A percentile compares a stretch with the other conserved stretches of the same genome.
These are phyloP conservation scores for Trichonephila clavipes DNA, from an alignment of 1,140 invertebrate species.

Conservation along the genomic window DNA sequence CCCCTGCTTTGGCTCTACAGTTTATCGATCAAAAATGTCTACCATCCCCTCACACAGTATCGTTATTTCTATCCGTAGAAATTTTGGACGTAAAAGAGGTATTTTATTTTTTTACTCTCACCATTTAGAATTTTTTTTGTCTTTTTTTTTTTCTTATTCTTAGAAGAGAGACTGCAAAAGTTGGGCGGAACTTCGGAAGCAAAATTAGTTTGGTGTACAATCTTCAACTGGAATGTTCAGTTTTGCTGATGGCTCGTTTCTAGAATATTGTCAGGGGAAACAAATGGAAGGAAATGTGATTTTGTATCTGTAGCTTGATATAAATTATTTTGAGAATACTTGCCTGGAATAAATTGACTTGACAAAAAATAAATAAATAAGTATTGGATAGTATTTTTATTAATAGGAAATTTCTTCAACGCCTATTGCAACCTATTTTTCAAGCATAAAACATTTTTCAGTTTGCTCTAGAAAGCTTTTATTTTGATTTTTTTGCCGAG, in stretches of 20 bases:
- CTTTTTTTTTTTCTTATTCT: not conserved
- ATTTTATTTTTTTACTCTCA: not conserved
- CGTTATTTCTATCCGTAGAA: constrained; percentile 8
- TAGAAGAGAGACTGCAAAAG: not conserved
- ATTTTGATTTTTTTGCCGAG: too few relatives aligned
- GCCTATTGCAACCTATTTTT: too few relatives aligned
- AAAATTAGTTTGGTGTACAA: not conserved
- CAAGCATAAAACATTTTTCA: too few relatives aligned
- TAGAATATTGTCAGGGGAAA: not conserved
- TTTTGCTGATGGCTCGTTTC: not conserved
- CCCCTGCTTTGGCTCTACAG: constrained; percentile 28
- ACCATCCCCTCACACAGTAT: not conserved
- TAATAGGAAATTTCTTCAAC: too few relatives aligned
- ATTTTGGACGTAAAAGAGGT: constrained; percentile 26
- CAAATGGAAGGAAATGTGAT: not conserved
- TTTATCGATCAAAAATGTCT: constrained; percentile 38
- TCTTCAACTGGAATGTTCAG: not conserved
- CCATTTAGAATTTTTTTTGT: not conserved
- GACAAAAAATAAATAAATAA: too few relatives aligned
- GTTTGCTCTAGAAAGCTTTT: too few relatives aligned
- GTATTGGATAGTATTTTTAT: too few relatives aligned
- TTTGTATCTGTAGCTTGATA: not conserved
- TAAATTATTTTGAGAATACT: not conserved
- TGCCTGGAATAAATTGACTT: too few relatives aligned
- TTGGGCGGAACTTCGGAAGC: not conserved